These are phyloP conservation scores for Agrotis puta DNA, from an alignment of 2,888 invertebrate species.

Conservation along the genomic window DNA sequence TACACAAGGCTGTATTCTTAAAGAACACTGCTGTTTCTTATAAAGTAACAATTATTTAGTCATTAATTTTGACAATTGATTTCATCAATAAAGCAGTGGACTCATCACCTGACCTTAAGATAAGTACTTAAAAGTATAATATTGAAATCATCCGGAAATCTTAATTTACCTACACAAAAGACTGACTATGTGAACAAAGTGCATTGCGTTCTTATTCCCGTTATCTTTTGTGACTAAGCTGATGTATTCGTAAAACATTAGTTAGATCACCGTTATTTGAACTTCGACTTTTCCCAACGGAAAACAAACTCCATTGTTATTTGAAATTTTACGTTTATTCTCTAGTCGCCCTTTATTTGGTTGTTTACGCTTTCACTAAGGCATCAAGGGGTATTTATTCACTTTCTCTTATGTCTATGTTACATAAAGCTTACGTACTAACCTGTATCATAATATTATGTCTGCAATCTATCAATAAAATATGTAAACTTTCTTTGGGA, in stretches of 20 bases:
- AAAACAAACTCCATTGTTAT: constrained; percentile 23
- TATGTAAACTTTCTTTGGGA: background rate
- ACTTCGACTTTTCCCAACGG: constrained; percentile 5
- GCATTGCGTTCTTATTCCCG: constrained; percentile 41
- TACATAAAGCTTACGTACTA: background rate
- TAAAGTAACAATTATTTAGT: too few species aligned
- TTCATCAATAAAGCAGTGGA: background rate
- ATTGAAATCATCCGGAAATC: constrained; percentile 3
- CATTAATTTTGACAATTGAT: too few species aligned
- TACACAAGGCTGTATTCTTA: too few species aligned
- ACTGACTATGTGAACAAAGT: constrained; percentile 15
- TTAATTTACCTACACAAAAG: too few species aligned
- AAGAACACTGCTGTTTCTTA: too few species aligned
- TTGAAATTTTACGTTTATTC: background rate
- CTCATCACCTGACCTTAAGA: background rate
- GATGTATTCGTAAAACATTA: constrained; percentile 15
- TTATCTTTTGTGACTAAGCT: constrained; percentile 52
- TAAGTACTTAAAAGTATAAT: background rate
- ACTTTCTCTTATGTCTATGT: background rate
- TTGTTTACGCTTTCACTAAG: constrained; percentile 20
- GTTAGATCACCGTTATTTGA: constrained; percentile 22
- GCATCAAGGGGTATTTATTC: background rate
- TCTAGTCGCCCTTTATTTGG: constrained; percentile 18
- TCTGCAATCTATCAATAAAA: background rate
- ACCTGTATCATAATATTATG: background rate